Evolutionary conservation across 2,888 invertebrate genomes (phyloP).

Genomic region (Drosophila nigritarsus): DNA sequence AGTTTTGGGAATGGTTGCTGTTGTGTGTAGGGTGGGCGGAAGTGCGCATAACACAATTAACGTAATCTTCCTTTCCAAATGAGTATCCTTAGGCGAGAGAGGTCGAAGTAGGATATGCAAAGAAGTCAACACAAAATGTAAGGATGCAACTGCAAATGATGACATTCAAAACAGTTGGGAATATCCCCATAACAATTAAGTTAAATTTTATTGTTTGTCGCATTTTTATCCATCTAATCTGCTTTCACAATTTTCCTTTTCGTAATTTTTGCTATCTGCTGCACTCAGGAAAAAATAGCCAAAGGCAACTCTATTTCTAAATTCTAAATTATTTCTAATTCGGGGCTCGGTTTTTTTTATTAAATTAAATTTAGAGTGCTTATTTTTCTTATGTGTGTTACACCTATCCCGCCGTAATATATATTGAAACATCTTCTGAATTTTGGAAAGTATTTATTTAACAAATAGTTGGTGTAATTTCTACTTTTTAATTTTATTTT

Average conservation of each 20-base stretch:
- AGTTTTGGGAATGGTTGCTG: background rate
- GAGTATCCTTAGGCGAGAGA: background rate
- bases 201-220: background rate
- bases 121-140: background rate
- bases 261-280: background rate
- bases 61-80: background rate
- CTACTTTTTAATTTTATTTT: background rate
- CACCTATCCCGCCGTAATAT: background rate
- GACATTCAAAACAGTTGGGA: background rate
- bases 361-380: too few relatives aligned
- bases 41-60: conserved; percentile 2
- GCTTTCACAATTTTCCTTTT: background rate
- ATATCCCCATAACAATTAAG: background rate
- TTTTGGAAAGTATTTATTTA: background rate
- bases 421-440: background rate
- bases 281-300: background rate
- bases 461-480: background rate
- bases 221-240: background rate
- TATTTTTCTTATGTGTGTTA: too few relatives aligned
- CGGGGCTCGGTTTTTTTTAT: too few relatives aligned
- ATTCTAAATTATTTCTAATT: too few relatives aligned
- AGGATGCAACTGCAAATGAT: background rate
- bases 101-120: background rate
- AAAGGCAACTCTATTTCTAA: too few relatives aligned
- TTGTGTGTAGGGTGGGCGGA: background rate